Conservation (phyloP, 2,113 vertebrate genomes). For the Stercorarius parasiticus region DNA sequence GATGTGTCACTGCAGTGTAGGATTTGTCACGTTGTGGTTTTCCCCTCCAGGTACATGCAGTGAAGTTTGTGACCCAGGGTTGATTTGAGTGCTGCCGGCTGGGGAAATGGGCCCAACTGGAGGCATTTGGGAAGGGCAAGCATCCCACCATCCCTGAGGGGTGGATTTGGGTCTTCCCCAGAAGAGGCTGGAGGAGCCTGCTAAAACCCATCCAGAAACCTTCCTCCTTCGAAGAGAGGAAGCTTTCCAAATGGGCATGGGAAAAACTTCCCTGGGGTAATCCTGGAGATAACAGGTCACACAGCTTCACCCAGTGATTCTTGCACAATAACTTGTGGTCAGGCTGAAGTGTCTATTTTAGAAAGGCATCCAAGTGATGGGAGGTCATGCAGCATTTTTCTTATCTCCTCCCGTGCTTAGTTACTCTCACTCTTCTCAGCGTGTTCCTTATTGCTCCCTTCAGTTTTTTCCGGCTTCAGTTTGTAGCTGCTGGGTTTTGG, state of each 20-base stretch:
- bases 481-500: neutral
- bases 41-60: neutral
- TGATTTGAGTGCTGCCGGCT: neutral
- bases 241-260: neutral
- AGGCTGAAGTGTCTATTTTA: conserved; percentile 59
- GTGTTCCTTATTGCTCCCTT: neutral
- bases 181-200: neutral
- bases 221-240: neutral
- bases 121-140: neutral
- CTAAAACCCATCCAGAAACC: neutral
- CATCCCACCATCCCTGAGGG: fast-evolving
- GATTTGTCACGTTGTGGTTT: neutral
- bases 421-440: neutral
- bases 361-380: conserved; percentile 52
- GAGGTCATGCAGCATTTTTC: conserved; percentile 46
- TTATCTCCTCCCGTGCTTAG: conserved; percentile 30
- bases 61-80: neutral
- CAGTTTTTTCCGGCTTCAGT: neutral
- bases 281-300: conserved; percentile 48
- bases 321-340: conserved; percentile 55
- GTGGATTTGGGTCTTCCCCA: neutral
- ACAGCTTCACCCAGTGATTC: conserved; percentile 27
- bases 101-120: neutral
- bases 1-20: neutral
- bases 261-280: conserved; percentile 38